Percentiles rank a stretch among this genome's conserved stretches.
Conservation (phyloP, 2,888 invertebrate genomes). For the Halocaridina rubra region DNA sequence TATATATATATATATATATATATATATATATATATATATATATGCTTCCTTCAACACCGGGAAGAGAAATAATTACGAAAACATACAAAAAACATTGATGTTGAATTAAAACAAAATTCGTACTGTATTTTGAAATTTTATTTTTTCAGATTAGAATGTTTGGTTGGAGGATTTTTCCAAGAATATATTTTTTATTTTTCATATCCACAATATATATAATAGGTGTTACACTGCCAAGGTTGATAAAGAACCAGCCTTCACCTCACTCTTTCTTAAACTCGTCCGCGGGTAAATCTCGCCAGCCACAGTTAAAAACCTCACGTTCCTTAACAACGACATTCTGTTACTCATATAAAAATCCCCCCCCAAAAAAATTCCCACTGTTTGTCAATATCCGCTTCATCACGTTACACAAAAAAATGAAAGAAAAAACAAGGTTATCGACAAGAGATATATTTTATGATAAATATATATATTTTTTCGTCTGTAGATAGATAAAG, state of each 20-base stretch:
- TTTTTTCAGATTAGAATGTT: slow-evolving; percentile 53
- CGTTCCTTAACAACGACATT: neutral
- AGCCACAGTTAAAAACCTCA: no score
- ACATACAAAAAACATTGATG: neutral
- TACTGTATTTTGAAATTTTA: neutral
- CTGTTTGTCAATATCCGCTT: neutral
- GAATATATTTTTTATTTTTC: slow-evolving; percentile 37
- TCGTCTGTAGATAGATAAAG: slow-evolving; percentile 2
- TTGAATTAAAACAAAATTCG: neutral
- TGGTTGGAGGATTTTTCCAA: slow-evolving; percentile 50
- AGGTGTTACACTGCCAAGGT: slow-evolving; percentile 19
- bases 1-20: no score
- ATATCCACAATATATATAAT: neutral
- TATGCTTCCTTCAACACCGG: no score
- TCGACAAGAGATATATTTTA: neutral
- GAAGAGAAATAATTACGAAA: no score
- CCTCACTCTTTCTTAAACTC: neutral
- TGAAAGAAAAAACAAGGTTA: slow-evolving; percentile 27
- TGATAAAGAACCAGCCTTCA: neutral
- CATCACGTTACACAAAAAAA: slow-evolving; percentile 10
- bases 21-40: no score
- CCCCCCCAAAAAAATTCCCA: neutral
- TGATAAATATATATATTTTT: slow-evolving; percentile 12
- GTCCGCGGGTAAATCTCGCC: neutral
- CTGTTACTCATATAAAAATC: neutral